phyloP scores from a whole-genome alignment of 1,140 invertebrate species.

The Nixonia krombeini region DNA sequence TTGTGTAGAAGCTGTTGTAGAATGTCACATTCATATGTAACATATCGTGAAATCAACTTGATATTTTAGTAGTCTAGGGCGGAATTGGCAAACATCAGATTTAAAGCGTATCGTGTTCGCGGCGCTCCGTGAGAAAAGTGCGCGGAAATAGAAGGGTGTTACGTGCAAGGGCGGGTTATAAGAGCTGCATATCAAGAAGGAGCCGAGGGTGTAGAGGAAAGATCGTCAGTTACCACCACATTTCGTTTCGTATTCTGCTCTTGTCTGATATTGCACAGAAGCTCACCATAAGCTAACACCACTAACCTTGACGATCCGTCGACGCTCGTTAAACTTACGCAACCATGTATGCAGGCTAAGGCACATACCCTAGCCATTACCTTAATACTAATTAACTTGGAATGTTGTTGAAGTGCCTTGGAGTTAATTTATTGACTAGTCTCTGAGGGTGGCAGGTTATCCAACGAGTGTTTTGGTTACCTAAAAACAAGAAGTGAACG shows the following conservation, averaged over 20 bases:
- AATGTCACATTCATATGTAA: not conserved
- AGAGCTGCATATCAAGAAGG: conserved; percentile 36
- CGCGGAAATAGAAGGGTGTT: conserved; percentile 21
- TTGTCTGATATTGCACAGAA: conserved; percentile 39
- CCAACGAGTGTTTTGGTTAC: not conserved
- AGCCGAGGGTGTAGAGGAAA: conserved; percentile 10
- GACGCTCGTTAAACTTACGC: conserved; percentile 30
- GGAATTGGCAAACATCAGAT: conserved; percentile 31
- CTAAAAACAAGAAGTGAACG: not conserved
- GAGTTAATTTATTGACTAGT: conserved; percentile 16
- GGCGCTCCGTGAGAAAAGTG: conserved; percentile 22
- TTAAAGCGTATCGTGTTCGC: conserved; percentile 33
- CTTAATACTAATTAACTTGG: conserved; percentile 33
- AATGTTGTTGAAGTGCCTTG: conserved; percentile 14
- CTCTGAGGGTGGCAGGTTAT: not conserved
- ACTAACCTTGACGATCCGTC: conserved; percentile 16
- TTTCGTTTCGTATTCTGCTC: conserved; percentile 43
- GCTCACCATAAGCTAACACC: conserved; percentile 21
- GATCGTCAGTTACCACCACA: conserved; percentile 22
- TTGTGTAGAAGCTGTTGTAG: not conserved
- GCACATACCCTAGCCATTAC: conserved; percentile 23
- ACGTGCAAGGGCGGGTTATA: conserved; percentile 26
- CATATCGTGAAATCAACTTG: conserved; percentile 5
- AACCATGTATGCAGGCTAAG: conserved; percentile 15
- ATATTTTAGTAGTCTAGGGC: conserved; percentile 17